Base-by-base conservation (phyloP, 2,888 invertebrate species). In the Thymelicus sylvestris region DNA sequence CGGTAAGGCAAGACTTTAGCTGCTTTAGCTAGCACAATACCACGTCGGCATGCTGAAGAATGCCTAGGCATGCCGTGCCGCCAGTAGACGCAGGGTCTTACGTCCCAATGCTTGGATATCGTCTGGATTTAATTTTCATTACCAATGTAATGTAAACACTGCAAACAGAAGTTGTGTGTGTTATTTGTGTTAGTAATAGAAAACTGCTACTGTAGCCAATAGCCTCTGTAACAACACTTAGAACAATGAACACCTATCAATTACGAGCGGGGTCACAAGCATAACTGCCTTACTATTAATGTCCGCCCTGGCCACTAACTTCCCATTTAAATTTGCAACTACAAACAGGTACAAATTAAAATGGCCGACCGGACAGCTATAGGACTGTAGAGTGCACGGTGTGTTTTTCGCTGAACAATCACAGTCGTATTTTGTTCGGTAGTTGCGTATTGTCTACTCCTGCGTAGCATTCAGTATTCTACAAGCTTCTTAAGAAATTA, bases 391-490 rank as follows among this genome's bases (percentile, higher is more conserved):
- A 65, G 10, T 31, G 66, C 61, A n/a, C 71, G 38, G 71, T 59
- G 71, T 71, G 66, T 71, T 66, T 71, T 66, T 71, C 71, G 41
- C 48, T 67, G 57, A 73, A 80, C 79, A 82, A 81, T 81, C 76
- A 76, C 77, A 78, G 81, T 81, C 73, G 81, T 80, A 83, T 80
- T 79, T 81, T 78, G 81, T 78, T 67, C 79, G 57, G 64, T 59
- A 64, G 69, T 75, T 81, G 82, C 85, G 84, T 85, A 87, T 87
- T 87, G 86, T 88, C 84, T 86, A 80, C 84, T 78, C 76, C 77
- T 79, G 75, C 73, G 78, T 80, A 66, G 62, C 66, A 52, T 66
- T 71, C 55, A 71, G 71, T 50, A 65, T 65, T 65, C 70, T 66
- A 66, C 61, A 71, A 62, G 66, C 69, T 55, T 70, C 65, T 77